These are phyloP conservation scores for Pica pica DNA, from an alignment of 2,113 vertebrate genomes.

Conservation along the genomic window DNA sequence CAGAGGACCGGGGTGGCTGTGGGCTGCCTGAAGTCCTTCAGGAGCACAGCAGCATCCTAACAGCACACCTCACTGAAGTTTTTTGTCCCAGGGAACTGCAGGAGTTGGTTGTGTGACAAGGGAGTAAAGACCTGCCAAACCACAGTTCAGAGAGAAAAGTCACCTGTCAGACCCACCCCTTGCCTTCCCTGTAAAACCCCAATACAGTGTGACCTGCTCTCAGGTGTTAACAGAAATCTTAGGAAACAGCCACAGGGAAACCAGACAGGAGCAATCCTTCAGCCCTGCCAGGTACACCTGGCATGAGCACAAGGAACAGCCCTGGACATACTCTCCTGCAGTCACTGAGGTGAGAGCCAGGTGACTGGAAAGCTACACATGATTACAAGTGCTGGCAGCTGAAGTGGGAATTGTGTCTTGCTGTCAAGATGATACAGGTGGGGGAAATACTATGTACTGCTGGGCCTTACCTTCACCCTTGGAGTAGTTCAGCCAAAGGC, in stretches of 20 bases:
- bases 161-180: neutral
- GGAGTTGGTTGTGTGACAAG: neutral
- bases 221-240: rapidly evolving
- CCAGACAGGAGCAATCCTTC: neutral
- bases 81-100: neutral
- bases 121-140: neutral
- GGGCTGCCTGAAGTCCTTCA: neutral
- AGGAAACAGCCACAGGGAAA: neutral
- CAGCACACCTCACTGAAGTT: neutral
- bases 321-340: neutral
- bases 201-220: neutral
- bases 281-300: neutral
- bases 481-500: neutral
- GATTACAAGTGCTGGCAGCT: neutral
- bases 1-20: neutral
- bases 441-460: neutral
- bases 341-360: neutral
- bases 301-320: neutral
- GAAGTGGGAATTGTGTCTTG: neutral
- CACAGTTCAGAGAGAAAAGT: neutral
- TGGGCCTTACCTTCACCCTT: neutral
- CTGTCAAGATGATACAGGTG: neutral
- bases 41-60: neutral
- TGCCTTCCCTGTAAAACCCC: neutral
- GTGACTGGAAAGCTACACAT: neutral